Percentiles rank a stretch among this genome's conserved stretches.
Evolutionary conservation across 2,113 vertebrate species (phyloP).

Genomic region (Barbus barbus): DNA sequence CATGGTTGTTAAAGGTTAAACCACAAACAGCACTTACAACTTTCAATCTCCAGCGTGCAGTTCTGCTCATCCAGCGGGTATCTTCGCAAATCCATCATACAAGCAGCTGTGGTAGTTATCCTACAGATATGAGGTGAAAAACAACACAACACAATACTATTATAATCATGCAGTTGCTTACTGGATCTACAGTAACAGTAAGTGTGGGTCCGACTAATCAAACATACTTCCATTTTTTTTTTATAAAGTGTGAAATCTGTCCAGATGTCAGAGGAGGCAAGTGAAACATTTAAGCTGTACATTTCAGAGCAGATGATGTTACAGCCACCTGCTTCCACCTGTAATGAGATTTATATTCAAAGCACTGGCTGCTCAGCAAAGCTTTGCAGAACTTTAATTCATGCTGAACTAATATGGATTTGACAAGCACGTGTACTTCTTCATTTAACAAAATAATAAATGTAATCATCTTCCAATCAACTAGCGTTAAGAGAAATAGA

Average conservation of each 20-base stretch:
- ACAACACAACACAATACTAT: conserved; percentile 13
- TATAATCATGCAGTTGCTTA: not conserved
- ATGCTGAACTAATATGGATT: not conserved
- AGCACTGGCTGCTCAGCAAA: conserved; percentile 3
- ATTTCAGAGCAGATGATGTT: conserved; percentile 4
- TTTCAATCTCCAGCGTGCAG: conserved; percentile 93
- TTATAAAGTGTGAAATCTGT: not conserved
- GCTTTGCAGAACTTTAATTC: conserved; percentile 13
- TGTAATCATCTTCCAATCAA: not conserved
- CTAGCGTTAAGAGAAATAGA: not conserved
- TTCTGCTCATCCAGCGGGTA: conserved; percentile 94
- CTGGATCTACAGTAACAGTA: not conserved
- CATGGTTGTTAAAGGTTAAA: not conserved
- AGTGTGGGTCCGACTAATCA: not conserved
- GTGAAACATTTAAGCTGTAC: conserved; percentile 14
- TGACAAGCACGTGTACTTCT: not conserved
- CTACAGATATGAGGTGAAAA: conserved; percentile 63
- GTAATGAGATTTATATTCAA: not conserved
- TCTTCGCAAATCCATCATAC: conserved; percentile 94
- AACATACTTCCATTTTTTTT: not conserved
- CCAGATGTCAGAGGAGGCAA: not conserved
- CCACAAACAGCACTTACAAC: conserved; percentile 80
- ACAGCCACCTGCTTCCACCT: not conserved
- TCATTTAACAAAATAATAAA: conserved; percentile 8
- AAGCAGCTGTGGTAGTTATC: conserved; percentile 94